Percentiles rank a stretch among this genome's conserved stretches.
Evolutionary conservation across 2,113 vertebrate species (phyloP).

Genomic region (Tychaedon coryphoeus): DNA sequence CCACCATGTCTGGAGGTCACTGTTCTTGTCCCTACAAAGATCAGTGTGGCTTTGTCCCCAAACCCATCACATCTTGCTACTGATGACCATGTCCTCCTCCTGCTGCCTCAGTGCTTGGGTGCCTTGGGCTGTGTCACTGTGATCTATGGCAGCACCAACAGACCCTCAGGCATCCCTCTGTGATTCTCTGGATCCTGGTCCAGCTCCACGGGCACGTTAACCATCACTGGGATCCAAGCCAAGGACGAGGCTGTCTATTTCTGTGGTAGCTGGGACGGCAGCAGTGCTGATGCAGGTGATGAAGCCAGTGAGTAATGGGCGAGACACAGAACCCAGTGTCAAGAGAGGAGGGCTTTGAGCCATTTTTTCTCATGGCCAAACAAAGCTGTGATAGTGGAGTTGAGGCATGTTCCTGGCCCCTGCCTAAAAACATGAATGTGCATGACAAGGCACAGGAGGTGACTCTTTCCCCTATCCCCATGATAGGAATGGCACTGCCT

Average conservation of each 20-base stretch:
- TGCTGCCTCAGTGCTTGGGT: too few species aligned
- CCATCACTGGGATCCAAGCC: too few species aligned
- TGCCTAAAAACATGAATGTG: too few species aligned
- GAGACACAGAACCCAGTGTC: background rate
- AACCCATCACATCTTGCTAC: background rate
- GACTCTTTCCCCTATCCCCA: background rate
- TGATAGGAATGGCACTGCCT: background rate
- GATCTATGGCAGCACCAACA: too few species aligned
- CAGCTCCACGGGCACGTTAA: too few species aligned
- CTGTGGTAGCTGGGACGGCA: accelerated
- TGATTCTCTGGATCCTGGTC: too few species aligned
- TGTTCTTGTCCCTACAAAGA: background rate
- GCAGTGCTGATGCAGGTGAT: background rate
- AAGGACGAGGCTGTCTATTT: background rate
- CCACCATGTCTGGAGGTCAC: background rate
- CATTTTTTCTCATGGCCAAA: background rate
- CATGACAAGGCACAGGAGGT: background rate
- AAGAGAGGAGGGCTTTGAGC: background rate
- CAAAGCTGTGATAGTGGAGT: background rate
- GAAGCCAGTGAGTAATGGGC: background rate
- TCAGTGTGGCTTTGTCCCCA: background rate
- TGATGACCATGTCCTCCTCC: background rate
- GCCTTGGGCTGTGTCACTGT: too few species aligned
- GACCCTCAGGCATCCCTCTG: too few species aligned
- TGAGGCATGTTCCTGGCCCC: background rate